Evolutionary conservation across 2,113 vertebrate genomes (phyloP).

Genomic region (Phaethon lepturus): DNA sequence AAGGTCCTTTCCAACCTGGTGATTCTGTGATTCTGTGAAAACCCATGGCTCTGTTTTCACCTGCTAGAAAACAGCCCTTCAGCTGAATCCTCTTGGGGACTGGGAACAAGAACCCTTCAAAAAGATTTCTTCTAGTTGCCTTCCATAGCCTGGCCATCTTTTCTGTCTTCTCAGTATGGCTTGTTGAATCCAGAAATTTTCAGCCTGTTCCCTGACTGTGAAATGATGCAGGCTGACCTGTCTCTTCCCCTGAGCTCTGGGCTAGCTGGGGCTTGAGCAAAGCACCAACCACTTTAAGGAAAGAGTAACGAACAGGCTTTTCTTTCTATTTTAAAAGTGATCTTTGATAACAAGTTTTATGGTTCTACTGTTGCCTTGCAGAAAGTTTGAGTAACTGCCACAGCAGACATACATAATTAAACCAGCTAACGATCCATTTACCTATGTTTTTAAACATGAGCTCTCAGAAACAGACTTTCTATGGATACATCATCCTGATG

Average conservation of each 20-base stretch:
- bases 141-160: neutral
- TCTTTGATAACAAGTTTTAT: neutral
- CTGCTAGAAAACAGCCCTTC: neutral
- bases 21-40: too few relatives aligned
- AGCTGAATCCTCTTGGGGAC: neutral
- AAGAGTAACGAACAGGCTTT: neutral
- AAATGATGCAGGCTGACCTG: neutral
- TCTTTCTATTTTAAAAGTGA: neutral
- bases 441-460: neutral
- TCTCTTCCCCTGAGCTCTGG: neutral
- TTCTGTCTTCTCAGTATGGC: neutral
- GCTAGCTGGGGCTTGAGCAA: neutral
- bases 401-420: neutral
- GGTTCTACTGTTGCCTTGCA: neutral
- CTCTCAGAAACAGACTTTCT: neutral
- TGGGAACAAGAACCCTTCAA: neutral
- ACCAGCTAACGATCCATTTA: neutral
- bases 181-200: neutral
- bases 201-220: neutral
- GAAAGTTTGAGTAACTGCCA: neutral
- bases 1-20: too few relatives aligned
- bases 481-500: neutral
- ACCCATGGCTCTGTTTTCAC: neutral
- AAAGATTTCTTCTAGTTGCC: neutral
- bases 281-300: neutral